Conservation (phyloP, 2,113 vertebrate species). For the Dasyurus viverrinus region DNA sequence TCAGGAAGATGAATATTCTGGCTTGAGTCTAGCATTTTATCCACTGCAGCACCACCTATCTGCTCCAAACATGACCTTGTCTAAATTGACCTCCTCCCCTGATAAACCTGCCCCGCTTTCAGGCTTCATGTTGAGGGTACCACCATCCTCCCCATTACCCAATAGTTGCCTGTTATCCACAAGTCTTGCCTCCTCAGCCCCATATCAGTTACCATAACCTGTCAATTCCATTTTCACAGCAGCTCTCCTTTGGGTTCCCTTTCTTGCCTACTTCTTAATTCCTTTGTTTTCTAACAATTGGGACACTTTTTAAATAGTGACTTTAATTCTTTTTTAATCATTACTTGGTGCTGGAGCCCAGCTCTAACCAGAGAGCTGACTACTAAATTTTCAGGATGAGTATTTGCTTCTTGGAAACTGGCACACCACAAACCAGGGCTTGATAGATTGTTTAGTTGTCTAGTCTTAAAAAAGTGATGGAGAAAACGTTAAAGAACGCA, state of each 20-base stretch:
- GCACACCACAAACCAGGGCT: background rate
- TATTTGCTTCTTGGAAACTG: background rate
- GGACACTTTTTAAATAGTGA: background rate
- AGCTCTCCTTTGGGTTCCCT: background rate
- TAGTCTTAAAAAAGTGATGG: background rate
- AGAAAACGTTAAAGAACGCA: background rate
- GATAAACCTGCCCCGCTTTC: too few relatives aligned
- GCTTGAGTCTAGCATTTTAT: background rate
- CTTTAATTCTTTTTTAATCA: background rate
- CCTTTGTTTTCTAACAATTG: background rate
- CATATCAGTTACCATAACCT: background rate
- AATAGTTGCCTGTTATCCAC: background rate
- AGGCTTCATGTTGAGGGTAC: background rate
- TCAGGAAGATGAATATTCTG: background rate
- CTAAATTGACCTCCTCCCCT: too few relatives aligned
- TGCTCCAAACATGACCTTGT: background rate
- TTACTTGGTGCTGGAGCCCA: background rate
- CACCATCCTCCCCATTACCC: background rate
- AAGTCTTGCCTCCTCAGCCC: background rate
- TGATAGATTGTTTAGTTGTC: background rate
- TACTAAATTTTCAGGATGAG: background rate
- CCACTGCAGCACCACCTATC: background rate
- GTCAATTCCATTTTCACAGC: background rate
- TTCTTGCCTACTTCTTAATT: background rate
- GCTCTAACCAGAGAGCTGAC: background rate